A percentile compares a stretch with the other conserved stretches of the same genome.
These are phyloP conservation scores for Chymomyza caudatula DNA, from an alignment of 2,888 invertebrate genomes.

Conservation along the genomic window DNA sequence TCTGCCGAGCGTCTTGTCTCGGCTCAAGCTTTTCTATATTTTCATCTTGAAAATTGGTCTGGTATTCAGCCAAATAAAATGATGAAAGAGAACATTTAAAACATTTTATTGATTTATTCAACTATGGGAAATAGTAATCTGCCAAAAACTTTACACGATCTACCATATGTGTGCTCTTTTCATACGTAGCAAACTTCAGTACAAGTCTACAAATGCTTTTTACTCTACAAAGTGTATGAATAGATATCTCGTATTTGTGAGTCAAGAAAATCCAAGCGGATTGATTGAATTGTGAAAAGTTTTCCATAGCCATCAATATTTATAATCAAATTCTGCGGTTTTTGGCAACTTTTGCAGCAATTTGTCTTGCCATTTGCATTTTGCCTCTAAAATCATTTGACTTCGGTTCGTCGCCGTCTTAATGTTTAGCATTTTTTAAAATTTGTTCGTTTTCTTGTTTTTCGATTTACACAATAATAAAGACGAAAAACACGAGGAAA, in stretches of 20 bases:
- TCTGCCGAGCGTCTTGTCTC: too few species aligned
- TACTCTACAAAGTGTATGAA: background rate
- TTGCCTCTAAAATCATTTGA: background rate
- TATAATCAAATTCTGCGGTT: conserved; percentile 63
- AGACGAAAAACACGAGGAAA: conserved; percentile 62
- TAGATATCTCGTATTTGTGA: background rate
- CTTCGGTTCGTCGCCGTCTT: background rate
- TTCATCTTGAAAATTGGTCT: too few species aligned
- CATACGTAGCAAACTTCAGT: too few species aligned
- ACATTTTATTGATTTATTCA: too few species aligned
- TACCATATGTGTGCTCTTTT: too few species aligned
- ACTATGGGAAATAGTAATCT: too few species aligned
- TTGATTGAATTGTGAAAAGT: conserved; percentile 70
- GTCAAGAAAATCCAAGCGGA: conserved; percentile 34
- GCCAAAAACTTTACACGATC: too few species aligned
- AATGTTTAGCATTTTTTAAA: background rate
- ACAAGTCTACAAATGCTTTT: background rate
- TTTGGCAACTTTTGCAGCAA: conserved; percentile 23
- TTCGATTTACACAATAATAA: too few species aligned
- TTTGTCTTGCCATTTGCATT: conserved; percentile 18
- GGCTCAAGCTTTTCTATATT: too few species aligned
- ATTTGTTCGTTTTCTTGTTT: too few species aligned
- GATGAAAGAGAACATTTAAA: too few species aligned
- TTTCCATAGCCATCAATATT: conserved; percentile 42
- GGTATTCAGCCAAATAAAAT: too few species aligned